phyloP scores from a whole-genome alignment of 2,888 invertebrate species.

The Scrobipalpa atriplicella region DNA sequence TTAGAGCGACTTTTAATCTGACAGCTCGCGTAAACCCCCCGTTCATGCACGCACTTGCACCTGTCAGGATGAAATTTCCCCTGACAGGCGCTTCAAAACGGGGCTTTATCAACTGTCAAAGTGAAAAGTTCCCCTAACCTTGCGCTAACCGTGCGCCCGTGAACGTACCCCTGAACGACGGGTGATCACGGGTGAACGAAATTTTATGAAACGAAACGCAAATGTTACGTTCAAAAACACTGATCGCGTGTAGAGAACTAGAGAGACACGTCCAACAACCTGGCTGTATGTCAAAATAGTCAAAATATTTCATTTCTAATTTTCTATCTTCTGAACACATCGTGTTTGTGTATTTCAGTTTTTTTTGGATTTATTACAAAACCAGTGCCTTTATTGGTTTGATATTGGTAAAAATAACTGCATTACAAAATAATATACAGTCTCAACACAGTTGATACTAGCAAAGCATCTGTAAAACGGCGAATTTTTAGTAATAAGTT shows the following conservation, averaged over 20 bases:
- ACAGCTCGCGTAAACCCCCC: too few species aligned
- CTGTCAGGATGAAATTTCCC: too few species aligned
- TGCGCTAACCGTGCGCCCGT: too few species aligned
- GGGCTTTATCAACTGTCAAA: too few species aligned
- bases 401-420: neutral
- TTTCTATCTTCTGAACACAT: neutral
- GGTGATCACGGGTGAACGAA: too few species aligned
- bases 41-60: too few species aligned
- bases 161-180: too few species aligned
- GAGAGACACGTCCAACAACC: neutral
- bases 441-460: neutral
- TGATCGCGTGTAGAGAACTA: neutral
- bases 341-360: neutral
- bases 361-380: neutral
- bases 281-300: neutral
- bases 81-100: too few species aligned
- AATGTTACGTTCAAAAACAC: constrained; percentile 8
- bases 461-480: too few species aligned
- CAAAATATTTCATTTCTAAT: neutral
- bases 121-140: too few species aligned
- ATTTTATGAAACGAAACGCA: neutral
- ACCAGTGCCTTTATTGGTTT: neutral
- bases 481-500: neutral
- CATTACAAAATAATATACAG: neutral
- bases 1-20: too few species aligned